Base-by-base conservation (phyloP, 1,140 invertebrate species). In the Drosophila carrolli region DNA sequence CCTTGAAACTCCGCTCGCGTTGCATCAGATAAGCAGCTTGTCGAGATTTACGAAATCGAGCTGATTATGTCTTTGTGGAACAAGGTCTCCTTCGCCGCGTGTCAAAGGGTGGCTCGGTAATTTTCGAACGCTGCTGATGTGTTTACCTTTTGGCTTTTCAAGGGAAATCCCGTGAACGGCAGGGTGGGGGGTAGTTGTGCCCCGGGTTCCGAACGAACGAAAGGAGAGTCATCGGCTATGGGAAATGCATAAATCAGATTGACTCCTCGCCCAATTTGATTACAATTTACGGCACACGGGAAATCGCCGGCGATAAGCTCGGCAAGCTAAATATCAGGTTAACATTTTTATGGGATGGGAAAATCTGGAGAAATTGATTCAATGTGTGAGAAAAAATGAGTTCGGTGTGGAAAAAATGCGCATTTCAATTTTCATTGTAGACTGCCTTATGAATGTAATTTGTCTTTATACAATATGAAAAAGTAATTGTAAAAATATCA, bases 11-110 rank as follows among this genome's bases (percentile, higher is more conserved):
- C 85, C 47, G 84, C 84, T 89, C 84, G 78, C 81, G 90, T 90
- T 89, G 89, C 85, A 90, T 89, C 81, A 70, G 84, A 89, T 89
- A 89, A 89, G 84, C 84, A 85, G 85, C 85, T 89, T 89, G 85
- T 89, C 84, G 85, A 89, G 84, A 89, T 90, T 90, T 90, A 89
- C 85, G 84, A 84, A 89, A 89, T 84, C 85, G 84, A 89, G 85
- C 81, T 89, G 81, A 88, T 88, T 89, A 89, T 78, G 84, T 82
- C 80, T 67, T 77, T 73, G 65, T 51, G 71, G 71, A 56, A 51
- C 63, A 53, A 44, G 40, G 53, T n/a, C 51, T 57, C 27, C 59
- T 29, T 27, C 44, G 19, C 44, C 80, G 81, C 66, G 77, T 72
- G 84, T 83, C 68, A 89, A 88, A 83, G 84, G 84, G 84, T 88